These are phyloP conservation scores for Macrosoma leucophasiata DNA, from an alignment of 2,888 invertebrate species.

Conservation along the genomic window DNA sequence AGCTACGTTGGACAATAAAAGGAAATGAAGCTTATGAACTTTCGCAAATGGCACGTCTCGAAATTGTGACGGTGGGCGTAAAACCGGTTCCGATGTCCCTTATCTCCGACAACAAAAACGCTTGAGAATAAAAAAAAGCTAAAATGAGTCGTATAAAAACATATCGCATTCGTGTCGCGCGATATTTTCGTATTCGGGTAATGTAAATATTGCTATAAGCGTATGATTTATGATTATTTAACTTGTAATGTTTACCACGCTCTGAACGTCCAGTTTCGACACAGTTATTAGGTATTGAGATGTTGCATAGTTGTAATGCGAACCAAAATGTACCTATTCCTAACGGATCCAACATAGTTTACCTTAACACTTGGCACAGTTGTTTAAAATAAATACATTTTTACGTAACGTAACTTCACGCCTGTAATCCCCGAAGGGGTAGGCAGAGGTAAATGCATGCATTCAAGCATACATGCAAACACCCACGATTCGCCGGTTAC, in stretches of 20 bases:
- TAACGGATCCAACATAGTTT: no score
- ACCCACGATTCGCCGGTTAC: no score
- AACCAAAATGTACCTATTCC: no score
- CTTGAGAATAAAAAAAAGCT: conserved; percentile 26
- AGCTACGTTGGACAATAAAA: conserved; percentile 2
- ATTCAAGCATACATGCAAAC: no score
- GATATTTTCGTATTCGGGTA: conserved; percentile 47
- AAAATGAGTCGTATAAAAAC: conserved; percentile 24
- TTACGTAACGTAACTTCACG: no score
- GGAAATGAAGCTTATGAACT: conserved; percentile 28
- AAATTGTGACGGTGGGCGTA: conserved; percentile 43
- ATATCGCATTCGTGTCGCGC: conserved; percentile 25
- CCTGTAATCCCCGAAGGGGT: no score
- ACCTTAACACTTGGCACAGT: no score
- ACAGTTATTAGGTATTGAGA: conserved; percentile 20
- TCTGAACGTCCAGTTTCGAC: conserved; percentile 34
- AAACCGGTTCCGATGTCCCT: conserved; percentile 43
- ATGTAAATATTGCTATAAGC: conserved; percentile 53
- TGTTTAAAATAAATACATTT: no score
- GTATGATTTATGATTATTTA: conserved; percentile 56
- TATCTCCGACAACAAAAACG: conserved; percentile 25
- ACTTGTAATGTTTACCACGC: conserved; percentile 42
- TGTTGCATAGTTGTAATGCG: conserved; percentile 16
- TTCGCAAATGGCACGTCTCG: conserved; percentile 34
- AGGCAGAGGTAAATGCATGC: no score